Evolutionary conservation across 2,797 vertebrate genomes (phyloP).

Genomic region (Hydrophis major): DNA sequence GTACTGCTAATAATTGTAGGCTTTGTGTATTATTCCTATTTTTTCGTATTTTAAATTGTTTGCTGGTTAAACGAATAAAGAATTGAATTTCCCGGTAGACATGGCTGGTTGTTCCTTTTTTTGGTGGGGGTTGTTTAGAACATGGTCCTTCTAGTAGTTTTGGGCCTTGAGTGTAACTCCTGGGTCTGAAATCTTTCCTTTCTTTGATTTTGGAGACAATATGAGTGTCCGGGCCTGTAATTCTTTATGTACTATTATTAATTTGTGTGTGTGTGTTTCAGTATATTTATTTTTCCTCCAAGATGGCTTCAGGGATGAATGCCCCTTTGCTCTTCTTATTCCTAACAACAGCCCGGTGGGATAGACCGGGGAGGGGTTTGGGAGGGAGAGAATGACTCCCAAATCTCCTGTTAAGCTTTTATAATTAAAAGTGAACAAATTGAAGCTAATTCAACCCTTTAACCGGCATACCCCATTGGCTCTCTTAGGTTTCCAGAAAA

Average conservation of each 20-base stretch:
- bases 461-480: neutral
- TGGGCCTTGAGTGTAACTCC: too few relatives aligned
- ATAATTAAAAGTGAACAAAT: neutral
- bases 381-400: neutral
- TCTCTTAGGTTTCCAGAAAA: neutral
- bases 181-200: too few relatives aligned
- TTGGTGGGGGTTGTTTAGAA: neutral
- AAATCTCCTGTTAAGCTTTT: neutral
- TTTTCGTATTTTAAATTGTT: neutral
- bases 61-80: neutral
- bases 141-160: too few relatives aligned
- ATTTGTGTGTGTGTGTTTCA: neutral
- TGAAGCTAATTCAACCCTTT: neutral
- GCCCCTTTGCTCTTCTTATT: neutral
- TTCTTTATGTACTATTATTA: neutral
- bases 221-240: neutral
- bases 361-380: neutral
- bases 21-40: neutral
- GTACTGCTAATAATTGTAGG: neutral
- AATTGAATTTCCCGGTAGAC: neutral
- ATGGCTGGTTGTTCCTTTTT: neutral
- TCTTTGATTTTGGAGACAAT: neutral
- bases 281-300: neutral
- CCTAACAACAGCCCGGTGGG: neutral
- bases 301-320: neutral